Base-by-base conservation (phyloP, 1,140 invertebrate species). In the Bombus turneri region DNA sequence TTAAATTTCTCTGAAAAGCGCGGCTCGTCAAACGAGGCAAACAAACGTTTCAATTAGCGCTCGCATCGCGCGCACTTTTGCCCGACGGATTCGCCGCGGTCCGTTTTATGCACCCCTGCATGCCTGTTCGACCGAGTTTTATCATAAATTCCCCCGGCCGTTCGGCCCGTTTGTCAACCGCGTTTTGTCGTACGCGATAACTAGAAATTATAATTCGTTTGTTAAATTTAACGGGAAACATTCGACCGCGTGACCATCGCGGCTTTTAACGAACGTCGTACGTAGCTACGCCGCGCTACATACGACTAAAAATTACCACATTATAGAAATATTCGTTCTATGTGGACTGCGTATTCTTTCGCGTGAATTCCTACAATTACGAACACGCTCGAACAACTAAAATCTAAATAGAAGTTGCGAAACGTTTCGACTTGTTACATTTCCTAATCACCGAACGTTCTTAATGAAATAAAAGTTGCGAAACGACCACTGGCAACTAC, bases 21-120 rank as follows among this genome's bases (percentile, higher is more conserved):
- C 64, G 81, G 76, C 81, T 86, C 88, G 87, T 66, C 68, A 81
- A 89, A 89, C 85, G 84, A 81, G 83, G 75, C 88, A 89, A 89
- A 89, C 88, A 89, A 89, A 85, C 83, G 79, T 77, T 86, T 86
- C 88, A 89, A 89, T 89, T 89, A 89, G 85, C 85, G 88, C 64
- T 89, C 74, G 77, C 85, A 81, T 81, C 81, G 83, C 78, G 74
- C 82, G 81, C 82, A 78, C 80, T 89, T 89, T 89, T 86, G 57
- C 87, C 57, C 68, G 82, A 53, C 81, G 79, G 76, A 80, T 69
- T 53, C 53, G n/a, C 25, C 77, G 62, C 83, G 78, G 47, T 41
- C 66, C 53, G 80, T 88, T 89, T 88, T 41, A 88, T 34, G 73
- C 77, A 72, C 74, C 57, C 15, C 37, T 41, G 66, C 62, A 57